Evolutionary conservation across 2,888 invertebrate genomes (phyloP).

Genomic region (Leptopterna dolabrata): DNA sequence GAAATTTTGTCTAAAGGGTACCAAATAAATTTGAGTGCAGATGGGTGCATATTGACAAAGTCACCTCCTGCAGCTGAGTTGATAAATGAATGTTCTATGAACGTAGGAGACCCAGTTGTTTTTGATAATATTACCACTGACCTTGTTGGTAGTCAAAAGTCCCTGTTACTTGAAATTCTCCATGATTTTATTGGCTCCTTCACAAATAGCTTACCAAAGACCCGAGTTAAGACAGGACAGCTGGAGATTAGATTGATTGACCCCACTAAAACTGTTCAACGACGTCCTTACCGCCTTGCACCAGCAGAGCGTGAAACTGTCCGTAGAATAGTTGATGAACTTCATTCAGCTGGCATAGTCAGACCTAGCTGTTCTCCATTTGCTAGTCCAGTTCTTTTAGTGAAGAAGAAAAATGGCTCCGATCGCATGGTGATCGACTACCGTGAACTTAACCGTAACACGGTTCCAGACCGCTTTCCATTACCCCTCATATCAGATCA

Average conservation of each 20-base stretch:
- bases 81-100: background rate
- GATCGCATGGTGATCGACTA: constrained; percentile 63
- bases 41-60: background rate
- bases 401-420: no score
- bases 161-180: background rate
- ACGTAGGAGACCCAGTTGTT: background rate
- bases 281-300: no score
- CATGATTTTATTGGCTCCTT: background rate
- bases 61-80: background rate
- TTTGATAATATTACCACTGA: background rate
- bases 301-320: background rate
- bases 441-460: constrained; percentile 46
- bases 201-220: background rate
- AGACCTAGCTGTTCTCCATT: no score
- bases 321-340: background rate
- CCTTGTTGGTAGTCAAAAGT: background rate
- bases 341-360: background rate
- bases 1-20: background rate
- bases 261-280: background rate
- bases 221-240: background rate
- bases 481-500: no score
- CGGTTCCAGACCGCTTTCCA: constrained; percentile 59
- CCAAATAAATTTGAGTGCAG: background rate
- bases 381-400: no score
- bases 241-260: background rate